Conservation (phyloP, 2,113 vertebrate species). For the Scolopax mira region DNA sequence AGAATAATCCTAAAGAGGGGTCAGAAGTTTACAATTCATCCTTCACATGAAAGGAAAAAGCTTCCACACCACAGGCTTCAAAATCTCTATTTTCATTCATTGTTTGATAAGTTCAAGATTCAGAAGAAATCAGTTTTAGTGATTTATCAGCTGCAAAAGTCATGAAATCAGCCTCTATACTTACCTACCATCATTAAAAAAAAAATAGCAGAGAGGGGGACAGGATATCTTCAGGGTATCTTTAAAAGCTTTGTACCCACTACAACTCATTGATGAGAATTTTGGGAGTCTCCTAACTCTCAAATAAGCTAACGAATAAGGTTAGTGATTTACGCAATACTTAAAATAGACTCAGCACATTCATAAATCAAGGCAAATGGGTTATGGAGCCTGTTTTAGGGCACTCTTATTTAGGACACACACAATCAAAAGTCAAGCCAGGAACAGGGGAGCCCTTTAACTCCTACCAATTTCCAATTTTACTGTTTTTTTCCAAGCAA, state of each 20-base stretch:
- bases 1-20: neutral
- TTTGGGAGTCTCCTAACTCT: neutral
- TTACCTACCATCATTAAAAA: neutral
- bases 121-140: neutral
- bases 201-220: neutral
- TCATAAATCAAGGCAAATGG: neutral
- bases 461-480: neutral
- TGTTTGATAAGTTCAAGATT: neutral
- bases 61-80: neutral
- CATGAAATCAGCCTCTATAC: neutral
- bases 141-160: neutral
- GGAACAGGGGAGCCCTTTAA: neutral
- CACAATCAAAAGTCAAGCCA: neutral
- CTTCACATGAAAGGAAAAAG: neutral
- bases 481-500: neutral
- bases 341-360: neutral
- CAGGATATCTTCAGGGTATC: neutral
- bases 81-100: neutral
- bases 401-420: neutral
- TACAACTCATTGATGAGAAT: neutral
- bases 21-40: neutral
- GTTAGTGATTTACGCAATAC: neutral
- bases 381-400: neutral
- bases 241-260: neutral
- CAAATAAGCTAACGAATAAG: neutral